A percentile compares a stretch with the other conserved stretches of the same genome.
These are phyloP conservation scores for Phalacrocorax aristotelis DNA, from an alignment of 2,113 vertebrate genomes.

Conservation along the genomic window DNA sequence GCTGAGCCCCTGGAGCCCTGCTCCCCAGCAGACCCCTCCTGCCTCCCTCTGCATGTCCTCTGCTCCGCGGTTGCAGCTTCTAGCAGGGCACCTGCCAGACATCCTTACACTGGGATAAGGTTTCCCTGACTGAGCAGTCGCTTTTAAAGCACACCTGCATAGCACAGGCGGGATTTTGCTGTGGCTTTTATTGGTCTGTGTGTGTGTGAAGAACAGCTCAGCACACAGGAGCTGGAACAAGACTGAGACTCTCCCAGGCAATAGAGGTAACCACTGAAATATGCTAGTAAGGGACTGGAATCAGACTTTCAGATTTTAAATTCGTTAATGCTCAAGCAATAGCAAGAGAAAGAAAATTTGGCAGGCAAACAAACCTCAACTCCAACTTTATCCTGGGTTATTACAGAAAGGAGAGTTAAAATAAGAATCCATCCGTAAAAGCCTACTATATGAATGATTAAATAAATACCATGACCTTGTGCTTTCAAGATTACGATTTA, in stretches of 20 bases:
- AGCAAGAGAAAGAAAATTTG: neutral
- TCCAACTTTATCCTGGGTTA: neutral
- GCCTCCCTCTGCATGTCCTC: neutral
- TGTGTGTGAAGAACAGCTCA: neutral
- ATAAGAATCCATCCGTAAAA: neutral
- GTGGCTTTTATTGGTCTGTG: neutral
- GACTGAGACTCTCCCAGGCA: neutral
- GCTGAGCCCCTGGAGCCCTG: neutral
- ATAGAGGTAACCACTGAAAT: neutral
- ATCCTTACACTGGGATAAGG: fast-evolving
- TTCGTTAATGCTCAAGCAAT: neutral
- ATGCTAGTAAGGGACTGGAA: neutral
- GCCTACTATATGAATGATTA: neutral
- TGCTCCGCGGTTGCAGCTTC: neutral
- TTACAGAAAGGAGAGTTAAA: neutral
- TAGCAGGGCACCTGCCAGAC: neutral
- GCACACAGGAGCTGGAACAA: neutral
- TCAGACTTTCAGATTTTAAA: neutral
- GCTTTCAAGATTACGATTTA: neutral
- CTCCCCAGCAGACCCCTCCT: neutral
- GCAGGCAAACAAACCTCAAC: neutral
- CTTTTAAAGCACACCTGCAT: neutral
- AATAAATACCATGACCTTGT: neutral
- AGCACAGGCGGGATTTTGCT: neutral
- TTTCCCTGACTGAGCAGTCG: neutral